A percentile compares a stretch with the other conserved stretches of the same genome.
These are phyloP conservation scores for Troides helena DNA, from an alignment of 2,888 invertebrate species.

Conservation along the genomic window DNA sequence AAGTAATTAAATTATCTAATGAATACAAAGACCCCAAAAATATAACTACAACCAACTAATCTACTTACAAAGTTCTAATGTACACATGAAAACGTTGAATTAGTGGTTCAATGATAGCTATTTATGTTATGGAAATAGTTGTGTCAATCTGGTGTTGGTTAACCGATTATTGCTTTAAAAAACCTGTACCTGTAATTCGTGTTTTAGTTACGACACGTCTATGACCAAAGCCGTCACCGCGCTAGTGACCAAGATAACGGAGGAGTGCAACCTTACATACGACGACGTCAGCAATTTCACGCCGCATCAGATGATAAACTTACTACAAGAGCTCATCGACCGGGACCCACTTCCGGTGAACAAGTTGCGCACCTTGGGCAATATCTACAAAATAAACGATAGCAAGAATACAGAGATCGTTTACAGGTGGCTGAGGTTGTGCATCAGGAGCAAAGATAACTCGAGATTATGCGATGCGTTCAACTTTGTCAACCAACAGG, in stretches of 20 bases:
- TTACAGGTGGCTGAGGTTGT: slow-evolving; percentile 88
- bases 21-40: too few relatives aligned
- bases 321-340: slow-evolving; percentile 83
- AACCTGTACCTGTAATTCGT: neutral
- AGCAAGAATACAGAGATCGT: slow-evolving; percentile 89
- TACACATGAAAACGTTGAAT: too few relatives aligned
- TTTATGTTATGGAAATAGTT: too few relatives aligned
- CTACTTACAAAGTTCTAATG: too few relatives aligned
- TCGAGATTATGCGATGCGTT: slow-evolving; percentile 84
- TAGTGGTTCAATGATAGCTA: too few relatives aligned
- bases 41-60: too few relatives aligned
- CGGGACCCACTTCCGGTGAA: slow-evolving; percentile 69
- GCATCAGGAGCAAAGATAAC: slow-evolving; percentile 86
- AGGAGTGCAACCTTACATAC: slow-evolving; percentile 61
- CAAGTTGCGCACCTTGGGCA: slow-evolving; percentile 82
- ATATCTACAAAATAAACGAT: slow-evolving; percentile 82
- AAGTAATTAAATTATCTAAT: too few relatives aligned
- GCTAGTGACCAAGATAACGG: slow-evolving; percentile 70
- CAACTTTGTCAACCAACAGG: slow-evolving; percentile 89
- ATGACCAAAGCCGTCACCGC: slow-evolving; percentile 80
- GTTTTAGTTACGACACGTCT: slow-evolving; percentile 81
- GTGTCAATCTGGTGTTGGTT: too few relatives aligned
- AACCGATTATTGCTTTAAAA: too few relatives aligned
- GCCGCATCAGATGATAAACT: slow-evolving; percentile 83
- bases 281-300: slow-evolving; percentile 79